Conservation (phyloP, 2,888 invertebrate genomes). For the Ceriagrion tenellum region DNA sequence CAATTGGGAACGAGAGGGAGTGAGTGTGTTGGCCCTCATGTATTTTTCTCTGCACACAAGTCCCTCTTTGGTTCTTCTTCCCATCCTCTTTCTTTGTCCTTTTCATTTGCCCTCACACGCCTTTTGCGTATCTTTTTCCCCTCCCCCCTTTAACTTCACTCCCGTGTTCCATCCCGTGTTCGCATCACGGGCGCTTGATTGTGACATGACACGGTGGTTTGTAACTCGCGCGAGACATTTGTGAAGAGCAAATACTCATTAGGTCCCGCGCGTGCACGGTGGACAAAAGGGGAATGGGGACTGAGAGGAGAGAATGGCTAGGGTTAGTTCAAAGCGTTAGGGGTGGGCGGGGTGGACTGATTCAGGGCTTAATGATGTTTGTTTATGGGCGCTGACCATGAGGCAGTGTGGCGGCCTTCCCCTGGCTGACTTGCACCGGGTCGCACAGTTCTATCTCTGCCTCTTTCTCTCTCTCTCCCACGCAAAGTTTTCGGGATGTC, state of each 20-base stretch:
- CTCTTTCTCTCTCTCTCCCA: background rate
- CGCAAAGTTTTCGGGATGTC: background rate
- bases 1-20: background rate
- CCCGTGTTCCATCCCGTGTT: background rate
- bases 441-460: no score
- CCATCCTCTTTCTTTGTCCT: background rate
- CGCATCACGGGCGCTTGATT: slow-evolving; percentile 25
- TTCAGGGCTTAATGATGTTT: slow-evolving; percentile 29
- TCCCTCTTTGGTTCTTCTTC: background rate
- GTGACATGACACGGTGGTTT: slow-evolving; percentile 16
- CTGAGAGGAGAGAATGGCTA: background rate
- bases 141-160: background rate
- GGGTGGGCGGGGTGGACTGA: background rate
- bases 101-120: background rate
- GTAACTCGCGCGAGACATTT: slow-evolving; percentile 35
- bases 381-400: slow-evolving; percentile 32
- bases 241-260: slow-evolving; percentile 53
- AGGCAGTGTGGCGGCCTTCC: background rate
- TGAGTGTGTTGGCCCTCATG: background rate
- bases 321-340: no score
- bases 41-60: background rate
- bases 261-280: background rate
- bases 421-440: background rate
- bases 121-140: background rate
- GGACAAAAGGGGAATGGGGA: background rate